Base-by-base conservation (phyloP, 2,797 vertebrate genomes). In the Acrocephalus scirpaceus region DNA sequence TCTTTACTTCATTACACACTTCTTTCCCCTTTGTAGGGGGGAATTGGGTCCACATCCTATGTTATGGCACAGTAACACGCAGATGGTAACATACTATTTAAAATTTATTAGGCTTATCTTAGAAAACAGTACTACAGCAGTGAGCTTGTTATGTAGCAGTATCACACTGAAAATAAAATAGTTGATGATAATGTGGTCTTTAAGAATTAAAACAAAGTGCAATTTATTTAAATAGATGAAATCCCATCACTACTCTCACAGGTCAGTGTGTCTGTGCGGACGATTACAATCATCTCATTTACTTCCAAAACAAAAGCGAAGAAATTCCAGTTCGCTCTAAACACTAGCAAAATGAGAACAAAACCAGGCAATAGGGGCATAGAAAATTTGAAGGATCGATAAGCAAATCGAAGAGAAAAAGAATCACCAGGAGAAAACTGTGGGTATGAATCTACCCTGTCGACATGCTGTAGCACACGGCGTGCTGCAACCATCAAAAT, bases 81-180 rank as follows among this genome's bases (percentile, higher is more conserved):
- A 30, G 23, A 65, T 10, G 13, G n/a, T 26, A 44, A 58, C 48
- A 38, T 1, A 26, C 9, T 32, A 26, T 26, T 80, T 44, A 30
- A 72, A 86, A 76, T 88, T 57, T 38, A 87, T 64, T 72, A 32
- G 9, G 40, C 15, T 86, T 50, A 32, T 84, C 54, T 81, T 60
- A 50, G 56, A 60, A 72, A 78, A 62, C 54, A 72, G 17, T 44
- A 88, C 32, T 32, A 70, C 10, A 16, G 30, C 40, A 54, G 45
- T 7, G 5, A 79, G 57, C 42, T 73, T 69, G 10, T 9, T 25
- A 64, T 3, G 13, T 10, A 85, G 64, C 38, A 85, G 23, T 20
- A 67, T 25, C 45, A 70, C 42, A 54, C 4, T 16, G 54, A 73
- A 90, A 94, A 90, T 85, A 74, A 90, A 96, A 92, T 74, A 91